Percentiles rank a stretch among this genome's conserved stretches.
Conservation (phyloP, 1,140 invertebrate genomes). For the Rhagoletis pomonella region DNA sequence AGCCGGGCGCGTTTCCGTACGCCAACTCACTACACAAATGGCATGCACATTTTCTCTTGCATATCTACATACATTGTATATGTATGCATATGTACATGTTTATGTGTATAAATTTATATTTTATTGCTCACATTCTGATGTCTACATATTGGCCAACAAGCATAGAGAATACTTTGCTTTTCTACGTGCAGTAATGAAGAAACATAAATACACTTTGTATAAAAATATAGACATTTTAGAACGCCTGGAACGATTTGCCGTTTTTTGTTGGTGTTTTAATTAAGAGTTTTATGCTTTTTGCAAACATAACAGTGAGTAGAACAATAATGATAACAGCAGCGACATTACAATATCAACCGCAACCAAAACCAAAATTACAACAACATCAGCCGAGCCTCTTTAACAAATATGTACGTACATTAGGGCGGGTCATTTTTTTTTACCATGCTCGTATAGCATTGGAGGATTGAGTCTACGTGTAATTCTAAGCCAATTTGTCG, state of each 20-base stretch:
- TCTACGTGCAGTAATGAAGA: constrained; percentile 19
- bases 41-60: background rate
- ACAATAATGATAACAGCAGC: background rate
- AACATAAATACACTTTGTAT: background rate
- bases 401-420: background rate
- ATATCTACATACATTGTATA: background rate
- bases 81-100: background rate
- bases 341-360: background rate
- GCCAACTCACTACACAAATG: background rate
- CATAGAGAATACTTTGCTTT: background rate
- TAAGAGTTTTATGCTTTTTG: background rate
- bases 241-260: background rate
- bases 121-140: background rate
- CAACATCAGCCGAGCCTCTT: background rate
- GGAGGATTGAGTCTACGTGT: too few relatives aligned
- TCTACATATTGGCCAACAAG: background rate
- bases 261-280: constrained; percentile 28
- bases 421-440: too few relatives aligned
- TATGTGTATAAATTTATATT: background rate
- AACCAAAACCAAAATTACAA: background rate
- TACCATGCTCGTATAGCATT: too few relatives aligned
- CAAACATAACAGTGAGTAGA: constrained; percentile 1
- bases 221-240: background rate
- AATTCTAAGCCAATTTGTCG: too few relatives aligned
- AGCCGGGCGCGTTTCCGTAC: background rate